A percentile compares a stretch with the other conserved stretches of the same genome.
Conservation (phyloP, 2,888 invertebrate genomes). For the Megalurothrips usitatus region DNA sequence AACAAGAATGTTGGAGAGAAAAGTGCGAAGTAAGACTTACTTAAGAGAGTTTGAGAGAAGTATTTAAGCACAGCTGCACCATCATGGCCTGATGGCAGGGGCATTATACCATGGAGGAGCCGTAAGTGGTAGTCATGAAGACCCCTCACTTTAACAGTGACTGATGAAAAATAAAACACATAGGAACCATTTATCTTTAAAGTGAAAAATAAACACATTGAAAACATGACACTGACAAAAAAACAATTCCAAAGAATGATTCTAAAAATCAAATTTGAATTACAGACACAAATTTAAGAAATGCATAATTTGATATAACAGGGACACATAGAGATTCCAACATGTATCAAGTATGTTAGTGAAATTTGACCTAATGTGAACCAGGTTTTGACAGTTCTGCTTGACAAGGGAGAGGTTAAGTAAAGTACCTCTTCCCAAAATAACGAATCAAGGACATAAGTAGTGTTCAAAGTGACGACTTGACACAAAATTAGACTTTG, state of each 20-base stretch:
- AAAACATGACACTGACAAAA: too few species aligned
- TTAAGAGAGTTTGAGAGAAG: slow-evolving; percentile 93
- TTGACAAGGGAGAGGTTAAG: not conserved
- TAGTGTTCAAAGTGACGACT: not conserved
- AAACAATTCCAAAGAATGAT: too few species aligned
- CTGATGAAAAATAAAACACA: slow-evolving; percentile 51
- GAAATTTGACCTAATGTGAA: not conserved
- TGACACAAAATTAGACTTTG: not conserved
- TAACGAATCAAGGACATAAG: not conserved
- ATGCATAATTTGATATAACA: not conserved
- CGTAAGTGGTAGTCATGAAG: slow-evolving; percentile 94
- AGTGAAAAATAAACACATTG: too few species aligned
- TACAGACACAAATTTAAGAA: not conserved
- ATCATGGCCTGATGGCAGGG: slow-evolving; percentile 90
- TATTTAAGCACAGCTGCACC: slow-evolving; percentile 97
- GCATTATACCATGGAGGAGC: slow-evolving; percentile 82
- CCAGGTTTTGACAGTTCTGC: slow-evolving; percentile 18
- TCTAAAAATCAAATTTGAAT: too few species aligned
- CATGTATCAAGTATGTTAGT: not conserved
- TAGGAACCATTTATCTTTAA: too few species aligned
- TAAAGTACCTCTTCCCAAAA: not conserved
- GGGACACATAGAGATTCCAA: not conserved
- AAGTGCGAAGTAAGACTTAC: slow-evolving; percentile 60
- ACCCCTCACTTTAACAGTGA: slow-evolving; percentile 95
- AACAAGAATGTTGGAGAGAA: slow-evolving; percentile 9